Evolutionary conservation across 1,140 invertebrate genomes (phyloP).

Genomic region (Euwallacea fornicatus): DNA sequence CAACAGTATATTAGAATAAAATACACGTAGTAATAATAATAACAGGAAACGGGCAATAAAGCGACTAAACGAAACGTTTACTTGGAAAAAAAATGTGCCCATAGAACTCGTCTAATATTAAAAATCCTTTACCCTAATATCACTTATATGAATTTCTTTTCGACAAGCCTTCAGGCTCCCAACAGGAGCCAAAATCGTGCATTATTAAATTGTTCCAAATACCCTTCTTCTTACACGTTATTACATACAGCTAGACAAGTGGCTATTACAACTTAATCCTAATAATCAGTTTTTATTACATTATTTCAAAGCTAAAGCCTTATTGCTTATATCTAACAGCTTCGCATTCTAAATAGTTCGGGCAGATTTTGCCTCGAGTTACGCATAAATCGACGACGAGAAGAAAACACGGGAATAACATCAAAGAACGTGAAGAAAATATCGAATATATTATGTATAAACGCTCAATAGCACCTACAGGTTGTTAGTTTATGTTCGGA

Average conservation of each 20-base stretch:
- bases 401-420: constrained; percentile 6
- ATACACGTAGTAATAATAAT: neutral
- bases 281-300: constrained; percentile 4
- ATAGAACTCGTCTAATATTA: too few relatives aligned
- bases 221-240: too few relatives aligned
- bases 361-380: neutral
- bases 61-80: too few relatives aligned
- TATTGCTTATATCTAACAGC: constrained; percentile 4
- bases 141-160: too few relatives aligned
- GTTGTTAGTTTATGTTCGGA: neutral
- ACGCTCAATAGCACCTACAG: neutral
- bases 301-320: constrained; percentile 1
- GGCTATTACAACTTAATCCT: constrained; percentile 4
- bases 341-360: constrained; percentile 3
- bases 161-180: too few relatives aligned
- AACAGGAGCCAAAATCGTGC: too few relatives aligned
- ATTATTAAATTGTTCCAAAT: too few relatives aligned
- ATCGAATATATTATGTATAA: constrained; percentile 5
- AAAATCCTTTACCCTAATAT: too few relatives aligned
- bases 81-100: too few relatives aligned
- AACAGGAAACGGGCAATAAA: neutral
- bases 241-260: neutral
- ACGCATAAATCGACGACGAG: neutral
- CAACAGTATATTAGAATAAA: neutral
- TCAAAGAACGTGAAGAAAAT: constrained; percentile 1